phyloP scores from a whole-genome alignment of 1,140 invertebrate genomes.

The Procambarus clarkii region DNA sequence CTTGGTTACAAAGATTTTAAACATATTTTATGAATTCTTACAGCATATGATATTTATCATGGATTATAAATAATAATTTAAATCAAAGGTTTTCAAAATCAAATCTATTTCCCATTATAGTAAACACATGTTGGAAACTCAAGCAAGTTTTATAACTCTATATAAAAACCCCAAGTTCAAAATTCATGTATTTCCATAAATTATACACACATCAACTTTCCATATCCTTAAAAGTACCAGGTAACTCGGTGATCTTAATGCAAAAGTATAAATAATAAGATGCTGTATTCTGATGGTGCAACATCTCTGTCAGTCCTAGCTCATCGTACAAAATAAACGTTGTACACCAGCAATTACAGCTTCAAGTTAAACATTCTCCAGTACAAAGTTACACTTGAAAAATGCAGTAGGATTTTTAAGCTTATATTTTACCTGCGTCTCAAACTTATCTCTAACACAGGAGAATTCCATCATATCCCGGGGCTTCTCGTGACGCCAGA shows the following conservation, averaged over 20 bases:
- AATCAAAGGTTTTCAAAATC: too few relatives aligned
- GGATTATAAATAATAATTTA: too few relatives aligned
- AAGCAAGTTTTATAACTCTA: background rate
- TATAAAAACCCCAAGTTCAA: too few relatives aligned
- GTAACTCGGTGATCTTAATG: background rate
- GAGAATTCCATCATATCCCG: constrained; percentile 97
- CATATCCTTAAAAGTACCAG: background rate
- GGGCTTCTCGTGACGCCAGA: constrained; percentile 94
- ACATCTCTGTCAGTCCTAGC: background rate
- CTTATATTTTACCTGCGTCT: constrained; percentile 82
- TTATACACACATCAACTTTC: background rate
- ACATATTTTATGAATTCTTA: too few relatives aligned
- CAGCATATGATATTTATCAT: too few relatives aligned
- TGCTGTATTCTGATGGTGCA: background rate
- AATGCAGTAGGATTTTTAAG: constrained; percentile 81
- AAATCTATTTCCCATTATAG: too few relatives aligned
- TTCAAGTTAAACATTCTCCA: constrained; percentile 77
- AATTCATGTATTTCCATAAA: too few relatives aligned
- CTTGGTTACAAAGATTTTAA: too few relatives aligned
- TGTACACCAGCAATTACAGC: background rate
- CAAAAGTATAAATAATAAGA: background rate
- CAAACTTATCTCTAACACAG: constrained; percentile 89
- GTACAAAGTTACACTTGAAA: constrained; percentile 85
- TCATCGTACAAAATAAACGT: background rate
- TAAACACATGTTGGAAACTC: background rate